Percentiles rank a stretch among this genome's conserved stretches.
phyloP scores from a whole-genome alignment of 2,888 invertebrate species.

The Apantesis nais region DNA sequence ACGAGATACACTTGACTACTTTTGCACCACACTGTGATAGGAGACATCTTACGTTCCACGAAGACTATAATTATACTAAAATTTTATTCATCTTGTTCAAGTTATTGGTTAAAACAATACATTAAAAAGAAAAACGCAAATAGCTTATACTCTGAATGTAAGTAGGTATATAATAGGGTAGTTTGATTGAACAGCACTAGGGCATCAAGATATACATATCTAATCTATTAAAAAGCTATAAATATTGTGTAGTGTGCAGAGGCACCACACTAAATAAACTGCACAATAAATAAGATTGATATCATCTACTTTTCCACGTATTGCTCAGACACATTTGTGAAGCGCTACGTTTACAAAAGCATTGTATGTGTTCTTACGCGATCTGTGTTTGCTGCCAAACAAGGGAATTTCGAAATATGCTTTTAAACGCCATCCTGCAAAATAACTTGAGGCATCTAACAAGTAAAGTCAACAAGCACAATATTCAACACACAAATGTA shows the following conservation, averaged over 20 bases:
- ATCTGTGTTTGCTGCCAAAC: slow-evolving; percentile 60
- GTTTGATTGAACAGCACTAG: neutral
- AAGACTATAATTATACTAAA: neutral
- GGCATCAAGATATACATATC: neutral
- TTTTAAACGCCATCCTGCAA: slow-evolving; percentile 56
- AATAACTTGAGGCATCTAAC: slow-evolving; percentile 19
- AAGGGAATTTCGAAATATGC: slow-evolving; percentile 68
- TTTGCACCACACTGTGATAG: neutral
- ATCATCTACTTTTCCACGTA: neutral
- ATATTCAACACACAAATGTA: slow-evolving; percentile 27
- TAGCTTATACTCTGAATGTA: neutral
- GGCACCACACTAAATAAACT: neutral
- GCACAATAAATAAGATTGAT: neutral
- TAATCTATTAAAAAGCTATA: neutral
- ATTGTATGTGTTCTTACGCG: slow-evolving; percentile 34
- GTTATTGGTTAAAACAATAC: neutral
- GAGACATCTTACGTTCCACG: neutral
- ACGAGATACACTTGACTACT: slow-evolving; percentile 28
- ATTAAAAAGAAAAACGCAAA: neutral
- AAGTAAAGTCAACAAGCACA: slow-evolving; percentile 43
- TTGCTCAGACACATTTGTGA: neutral
- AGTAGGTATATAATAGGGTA: neutral
- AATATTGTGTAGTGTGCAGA: neutral
- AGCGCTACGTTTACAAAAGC: slow-evolving; percentile 3
- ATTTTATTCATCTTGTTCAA: neutral